Percentiles rank a stretch among this genome's conserved stretches.
Evolutionary conservation across 2,113 vertebrate species (phyloP).

Genomic region (Phrynocephalus versicolor): DNA sequence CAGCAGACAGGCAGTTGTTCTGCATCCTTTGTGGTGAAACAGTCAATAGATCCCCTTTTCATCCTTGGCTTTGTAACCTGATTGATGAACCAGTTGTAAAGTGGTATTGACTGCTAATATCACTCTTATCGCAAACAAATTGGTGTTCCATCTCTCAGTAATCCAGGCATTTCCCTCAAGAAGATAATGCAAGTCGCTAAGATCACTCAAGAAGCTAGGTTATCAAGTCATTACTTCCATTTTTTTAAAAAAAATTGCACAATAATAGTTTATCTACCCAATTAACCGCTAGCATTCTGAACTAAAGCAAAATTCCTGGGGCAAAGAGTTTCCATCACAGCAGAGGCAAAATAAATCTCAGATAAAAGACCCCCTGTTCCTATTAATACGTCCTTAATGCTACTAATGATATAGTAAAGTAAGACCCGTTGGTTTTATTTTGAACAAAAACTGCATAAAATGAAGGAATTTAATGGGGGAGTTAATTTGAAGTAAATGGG

Average conservation of each 20-base stretch:
- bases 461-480: not conserved
- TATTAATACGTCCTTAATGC: not conserved
- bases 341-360: conserved; percentile 5
- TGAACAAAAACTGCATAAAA: not conserved
- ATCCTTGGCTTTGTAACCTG: not conserved
- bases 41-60: not conserved
- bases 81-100: conserved; percentile 5
- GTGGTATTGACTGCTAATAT: not conserved
- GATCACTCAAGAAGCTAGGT: not conserved
- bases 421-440: not conserved
- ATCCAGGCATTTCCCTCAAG: not conserved
- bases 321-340: conserved; percentile 8
- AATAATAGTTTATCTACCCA: not conserved
- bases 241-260: not conserved
- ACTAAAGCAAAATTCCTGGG: conserved; percentile 27
- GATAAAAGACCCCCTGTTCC: not conserved
- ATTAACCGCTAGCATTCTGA: conserved; percentile 4
- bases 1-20: not conserved
- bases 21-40: not conserved
- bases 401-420: not conserved
- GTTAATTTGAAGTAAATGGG: not conserved
- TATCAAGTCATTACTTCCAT: not conserved
- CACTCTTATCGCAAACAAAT: conserved; percentile 24
- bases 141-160: conserved; percentile 11
- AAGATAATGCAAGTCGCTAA: conserved; percentile 11